Conservation (phyloP, 2,797 vertebrate species). For the Odontamblyopus lacepedii region DNA sequence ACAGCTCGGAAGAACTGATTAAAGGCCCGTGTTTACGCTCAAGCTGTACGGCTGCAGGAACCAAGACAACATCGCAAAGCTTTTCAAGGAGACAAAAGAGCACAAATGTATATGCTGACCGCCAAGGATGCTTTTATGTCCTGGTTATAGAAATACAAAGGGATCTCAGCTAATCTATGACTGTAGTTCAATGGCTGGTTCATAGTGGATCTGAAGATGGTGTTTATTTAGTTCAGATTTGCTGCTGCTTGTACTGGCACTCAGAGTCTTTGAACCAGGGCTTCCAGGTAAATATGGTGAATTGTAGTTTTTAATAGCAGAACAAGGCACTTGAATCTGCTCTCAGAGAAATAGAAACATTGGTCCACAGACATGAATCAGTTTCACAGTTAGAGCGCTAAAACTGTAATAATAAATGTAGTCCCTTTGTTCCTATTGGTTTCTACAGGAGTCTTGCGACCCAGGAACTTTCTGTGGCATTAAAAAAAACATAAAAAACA, state of each 20-base stretch:
- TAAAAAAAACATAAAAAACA: no score
- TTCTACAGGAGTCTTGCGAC: no score
- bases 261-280: not conserved
- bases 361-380: no score
- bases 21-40: constrained; percentile 46
- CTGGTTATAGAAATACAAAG: constrained; percentile 1
- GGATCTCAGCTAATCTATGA: not conserved
- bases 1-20: constrained; percentile 53
- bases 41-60: constrained; percentile 29
- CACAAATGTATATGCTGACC: not conserved
- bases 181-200: not conserved
- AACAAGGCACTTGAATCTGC: not conserved
- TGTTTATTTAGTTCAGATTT: not conserved
- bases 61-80: constrained; percentile 15
- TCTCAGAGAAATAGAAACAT: no score
- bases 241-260: not conserved
- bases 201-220: not conserved
- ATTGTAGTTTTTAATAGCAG: not conserved
- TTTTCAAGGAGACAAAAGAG: constrained; percentile 26
- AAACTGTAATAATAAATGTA: no score
- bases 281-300: not conserved
- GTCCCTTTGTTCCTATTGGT: no score
- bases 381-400: no score
- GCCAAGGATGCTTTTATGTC: not conserved
- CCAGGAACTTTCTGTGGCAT: no score